These are phyloP conservation scores for Poeciliopsis presidionis DNA, from an alignment of 2,797 vertebrate species.

Conservation along the genomic window DNA sequence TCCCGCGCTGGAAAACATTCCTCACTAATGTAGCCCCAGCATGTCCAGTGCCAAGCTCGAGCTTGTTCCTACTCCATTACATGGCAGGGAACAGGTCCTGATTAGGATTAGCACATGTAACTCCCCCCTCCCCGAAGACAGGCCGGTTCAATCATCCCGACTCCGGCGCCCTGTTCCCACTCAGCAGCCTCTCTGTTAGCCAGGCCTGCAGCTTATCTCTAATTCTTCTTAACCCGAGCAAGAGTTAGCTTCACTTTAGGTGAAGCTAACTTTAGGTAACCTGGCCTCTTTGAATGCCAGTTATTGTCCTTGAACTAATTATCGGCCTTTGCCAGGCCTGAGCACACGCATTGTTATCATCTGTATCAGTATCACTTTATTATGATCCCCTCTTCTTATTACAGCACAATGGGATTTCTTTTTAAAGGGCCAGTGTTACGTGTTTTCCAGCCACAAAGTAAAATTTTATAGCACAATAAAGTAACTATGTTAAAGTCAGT, in stretches of 20 bases:
- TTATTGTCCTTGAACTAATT: neutral
- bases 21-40: conserved; percentile 81
- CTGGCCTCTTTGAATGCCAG: neutral
- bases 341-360: neutral
- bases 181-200: conserved; percentile 35
- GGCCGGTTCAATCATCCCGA: conserved; percentile 70
- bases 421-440: too few relatives aligned
- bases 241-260: conserved; percentile 13
- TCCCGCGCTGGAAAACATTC: conserved; percentile 82
- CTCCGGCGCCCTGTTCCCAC: conserved; percentile 57
- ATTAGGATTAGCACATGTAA: conserved; percentile 84
- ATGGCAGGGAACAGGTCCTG: conserved; percentile 84
- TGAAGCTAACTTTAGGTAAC: neutral
- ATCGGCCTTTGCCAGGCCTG: neutral
- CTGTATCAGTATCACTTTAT: too few relatives aligned
- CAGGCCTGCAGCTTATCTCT: conserved; percentile 34
- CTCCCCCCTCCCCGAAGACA: conserved; percentile 74
- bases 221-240: conserved; percentile 28
- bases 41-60: conserved; percentile 72
- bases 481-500: too few relatives aligned
- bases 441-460: too few relatives aligned
- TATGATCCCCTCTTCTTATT: too few relatives aligned
- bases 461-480: too few relatives aligned
- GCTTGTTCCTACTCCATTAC: conserved; percentile 80
- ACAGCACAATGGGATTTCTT: too few relatives aligned